Percentiles rank a stretch among this genome's conserved stretches.
These are phyloP conservation scores for Pseudomugil tenellus DNA, from an alignment of 2,797 vertebrate species.

Conservation along the genomic window DNA sequence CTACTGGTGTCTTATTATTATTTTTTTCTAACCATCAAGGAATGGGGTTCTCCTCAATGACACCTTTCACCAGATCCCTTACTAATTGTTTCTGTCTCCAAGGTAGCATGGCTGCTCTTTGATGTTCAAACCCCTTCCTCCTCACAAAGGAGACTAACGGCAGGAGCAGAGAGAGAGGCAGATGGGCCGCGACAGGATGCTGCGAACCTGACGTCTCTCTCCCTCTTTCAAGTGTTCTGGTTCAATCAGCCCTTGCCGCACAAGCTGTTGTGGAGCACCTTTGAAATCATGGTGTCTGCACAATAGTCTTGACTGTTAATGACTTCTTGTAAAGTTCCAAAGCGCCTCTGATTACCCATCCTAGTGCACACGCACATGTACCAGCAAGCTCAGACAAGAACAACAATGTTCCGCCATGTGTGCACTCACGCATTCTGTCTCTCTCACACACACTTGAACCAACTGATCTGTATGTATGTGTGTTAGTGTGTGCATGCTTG, in stretches of 20 bases:
- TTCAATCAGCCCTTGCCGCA: conserved; percentile 86
- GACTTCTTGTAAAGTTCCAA: conserved; percentile 88
- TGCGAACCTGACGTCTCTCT: conserved; percentile 86
- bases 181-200: conserved; percentile 87
- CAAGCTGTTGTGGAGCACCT: conserved; percentile 88
- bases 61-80: conserved; percentile 81
- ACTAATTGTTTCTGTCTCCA: conserved; percentile 87
- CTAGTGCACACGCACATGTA: conserved; percentile 53
- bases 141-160: conserved; percentile 83
- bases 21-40: conserved; percentile 47
- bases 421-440: conserved; percentile 16
- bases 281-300: conserved; percentile 85
- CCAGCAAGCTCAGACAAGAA: conserved; percentile 37
- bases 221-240: conserved; percentile 86
- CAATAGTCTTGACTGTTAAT: conserved; percentile 89
- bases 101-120: conserved; percentile 82
- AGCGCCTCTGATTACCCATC: conserved; percentile 82
- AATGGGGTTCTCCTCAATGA: conserved; percentile 58
- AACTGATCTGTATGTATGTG: conserved; percentile 18
- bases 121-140: conserved; percentile 85
- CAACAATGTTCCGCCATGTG: conserved; percentile 31
- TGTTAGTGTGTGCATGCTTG: conserved; percentile 22
- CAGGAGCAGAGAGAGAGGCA: conserved; percentile 82
- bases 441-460: conserved; percentile 17
- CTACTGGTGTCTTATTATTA: conserved; percentile 16